These are phyloP conservation scores for Panonychus citri DNA, from an alignment of 1,140 invertebrate species.

Conservation along the genomic window DNA sequence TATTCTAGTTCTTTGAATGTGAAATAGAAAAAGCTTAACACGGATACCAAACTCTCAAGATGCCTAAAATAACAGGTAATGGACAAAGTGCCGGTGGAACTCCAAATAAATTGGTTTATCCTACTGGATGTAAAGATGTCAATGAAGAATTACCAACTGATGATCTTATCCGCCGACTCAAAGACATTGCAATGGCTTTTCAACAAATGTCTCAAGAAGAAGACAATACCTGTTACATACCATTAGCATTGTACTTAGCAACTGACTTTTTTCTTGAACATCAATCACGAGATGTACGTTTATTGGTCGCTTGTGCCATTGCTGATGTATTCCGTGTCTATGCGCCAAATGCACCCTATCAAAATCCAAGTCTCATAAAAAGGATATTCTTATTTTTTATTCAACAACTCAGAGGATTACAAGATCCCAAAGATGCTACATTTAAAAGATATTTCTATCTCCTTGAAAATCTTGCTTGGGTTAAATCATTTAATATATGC, in stretches of 20 bases:
- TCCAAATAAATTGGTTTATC: slow-evolving; percentile 22
- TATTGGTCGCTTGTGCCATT: slow-evolving; percentile 85
- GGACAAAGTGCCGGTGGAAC: too few species aligned
- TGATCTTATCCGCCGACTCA: slow-evolving; percentile 58
- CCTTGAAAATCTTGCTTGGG: slow-evolving; percentile 68
- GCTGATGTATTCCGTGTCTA: slow-evolving; percentile 92
- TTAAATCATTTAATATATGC: slow-evolving; percentile 97
- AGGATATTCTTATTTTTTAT: slow-evolving; percentile 53
- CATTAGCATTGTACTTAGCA: slow-evolving; percentile 54
- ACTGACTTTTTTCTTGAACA: slow-evolving; percentile 79
- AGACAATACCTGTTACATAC: slow-evolving; percentile 76
- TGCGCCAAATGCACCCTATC: slow-evolving; percentile 92
- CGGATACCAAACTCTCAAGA: too few species aligned
- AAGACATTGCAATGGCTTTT: slow-evolving; percentile 47
- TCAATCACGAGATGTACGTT: slow-evolving; percentile 68
- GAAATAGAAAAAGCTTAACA: not conserved
- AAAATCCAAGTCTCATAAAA: slow-evolving; percentile 74
- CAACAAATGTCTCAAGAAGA: slow-evolving; percentile 92
- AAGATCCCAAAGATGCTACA: slow-evolving; percentile 86
- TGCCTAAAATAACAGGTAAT: too few species aligned
- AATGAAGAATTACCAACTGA: slow-evolving; percentile 78
- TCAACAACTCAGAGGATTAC: slow-evolving; percentile 70
- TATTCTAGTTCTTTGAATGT: too few species aligned
- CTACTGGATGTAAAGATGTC: slow-evolving; percentile 30
- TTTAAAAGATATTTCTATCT: slow-evolving; percentile 92